Percentiles rank a stretch among this genome's conserved stretches.
Evolutionary conservation across 2,888 invertebrate genomes (phyloP).

Genomic region (Erynnis tages): DNA sequence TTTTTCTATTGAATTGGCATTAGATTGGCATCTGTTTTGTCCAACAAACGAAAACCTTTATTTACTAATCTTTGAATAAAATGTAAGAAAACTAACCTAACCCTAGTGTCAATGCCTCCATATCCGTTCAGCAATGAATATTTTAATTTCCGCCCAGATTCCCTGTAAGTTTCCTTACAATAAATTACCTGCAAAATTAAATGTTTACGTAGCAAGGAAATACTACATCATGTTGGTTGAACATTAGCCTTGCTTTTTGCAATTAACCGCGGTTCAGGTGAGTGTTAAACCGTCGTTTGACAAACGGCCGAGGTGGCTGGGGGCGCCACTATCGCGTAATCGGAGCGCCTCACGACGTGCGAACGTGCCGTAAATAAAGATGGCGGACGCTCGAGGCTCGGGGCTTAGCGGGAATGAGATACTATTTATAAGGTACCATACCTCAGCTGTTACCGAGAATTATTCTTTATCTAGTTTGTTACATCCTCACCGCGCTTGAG

Average conservation of each 20-base stretch:
- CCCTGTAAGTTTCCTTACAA: slow-evolving; percentile 15
- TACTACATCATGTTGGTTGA: slow-evolving; percentile 66
- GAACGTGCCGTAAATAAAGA: slow-evolving; percentile 73
- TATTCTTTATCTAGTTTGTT: slow-evolving; percentile 29
- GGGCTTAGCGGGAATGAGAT: slow-evolving; percentile 50
- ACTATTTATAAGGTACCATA: slow-evolving; percentile 45
- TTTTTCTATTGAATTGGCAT: too few species aligned
- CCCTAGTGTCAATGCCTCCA: neutral
- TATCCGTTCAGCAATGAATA: slow-evolving; percentile 10
- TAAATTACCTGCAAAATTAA: slow-evolving; percentile 25
- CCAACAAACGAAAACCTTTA: too few species aligned
- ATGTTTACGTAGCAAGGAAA: slow-evolving; percentile 27
- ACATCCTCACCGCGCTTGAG: neutral
- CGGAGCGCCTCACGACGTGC: slow-evolving; percentile 47
- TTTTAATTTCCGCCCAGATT: slow-evolving; percentile 24
- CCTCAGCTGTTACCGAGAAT: slow-evolving; percentile 37
- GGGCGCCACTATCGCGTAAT: slow-evolving; percentile 62
- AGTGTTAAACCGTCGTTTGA: slow-evolving; percentile 55
- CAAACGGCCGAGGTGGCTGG: slow-evolving; percentile 64
- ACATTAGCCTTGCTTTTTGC: slow-evolving; percentile 65
- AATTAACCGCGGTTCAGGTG: slow-evolving; percentile 71
- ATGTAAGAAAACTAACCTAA: too few species aligned
- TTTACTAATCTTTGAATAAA: too few species aligned
- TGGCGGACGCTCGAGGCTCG: slow-evolving; percentile 53
- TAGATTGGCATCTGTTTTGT: too few species aligned